Percentiles rank a stretch among this genome's conserved stretches.
Conservation (phyloP, 2,113 vertebrate genomes). For the Chionodraco myersi region DNA sequence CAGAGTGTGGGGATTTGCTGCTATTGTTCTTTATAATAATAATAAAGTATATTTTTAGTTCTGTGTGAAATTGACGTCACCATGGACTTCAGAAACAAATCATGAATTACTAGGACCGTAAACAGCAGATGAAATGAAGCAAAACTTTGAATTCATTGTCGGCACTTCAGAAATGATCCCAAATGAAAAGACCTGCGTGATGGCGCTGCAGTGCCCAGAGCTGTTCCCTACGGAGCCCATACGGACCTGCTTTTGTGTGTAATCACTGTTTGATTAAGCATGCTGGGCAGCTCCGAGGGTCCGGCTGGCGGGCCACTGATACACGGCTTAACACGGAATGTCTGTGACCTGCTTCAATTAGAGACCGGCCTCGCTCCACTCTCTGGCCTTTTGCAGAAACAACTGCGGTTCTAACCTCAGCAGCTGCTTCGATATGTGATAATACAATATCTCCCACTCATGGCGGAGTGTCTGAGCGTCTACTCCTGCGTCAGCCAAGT, state of each 20-base stretch:
- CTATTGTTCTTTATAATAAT: too few species aligned
- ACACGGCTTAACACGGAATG: constrained; percentile 80
- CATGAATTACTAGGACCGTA: neutral
- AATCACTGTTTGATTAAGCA: constrained; percentile 86
- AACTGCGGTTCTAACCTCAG: constrained; percentile 37
- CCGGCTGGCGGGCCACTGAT: constrained; percentile 75
- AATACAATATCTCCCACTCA: constrained; percentile 42
- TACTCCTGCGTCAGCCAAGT: constrained; percentile 49
- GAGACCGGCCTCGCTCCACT: constrained; percentile 54
- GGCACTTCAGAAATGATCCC: constrained; percentile 66
- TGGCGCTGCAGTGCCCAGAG: constrained; percentile 70
- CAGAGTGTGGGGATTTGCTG: too few species aligned
- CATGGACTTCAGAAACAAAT: neutral
- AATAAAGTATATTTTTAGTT: neutral
- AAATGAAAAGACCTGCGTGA: constrained; percentile 78
- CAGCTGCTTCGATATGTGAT: constrained; percentile 44
- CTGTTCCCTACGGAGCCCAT: constrained; percentile 75
- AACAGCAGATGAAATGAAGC: neutral
- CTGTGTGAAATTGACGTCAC: neutral
- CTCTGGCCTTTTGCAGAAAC: constrained; percentile 47
- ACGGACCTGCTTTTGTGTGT: constrained; percentile 82
- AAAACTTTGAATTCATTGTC: constrained; percentile 49
- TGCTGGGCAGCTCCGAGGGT: constrained; percentile 79
- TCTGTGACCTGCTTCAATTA: constrained; percentile 75
- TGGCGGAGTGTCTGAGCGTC: constrained; percentile 22